Conservation (phyloP, 1,140 invertebrate species). For the Pogonomyrmex californicus region DNA sequence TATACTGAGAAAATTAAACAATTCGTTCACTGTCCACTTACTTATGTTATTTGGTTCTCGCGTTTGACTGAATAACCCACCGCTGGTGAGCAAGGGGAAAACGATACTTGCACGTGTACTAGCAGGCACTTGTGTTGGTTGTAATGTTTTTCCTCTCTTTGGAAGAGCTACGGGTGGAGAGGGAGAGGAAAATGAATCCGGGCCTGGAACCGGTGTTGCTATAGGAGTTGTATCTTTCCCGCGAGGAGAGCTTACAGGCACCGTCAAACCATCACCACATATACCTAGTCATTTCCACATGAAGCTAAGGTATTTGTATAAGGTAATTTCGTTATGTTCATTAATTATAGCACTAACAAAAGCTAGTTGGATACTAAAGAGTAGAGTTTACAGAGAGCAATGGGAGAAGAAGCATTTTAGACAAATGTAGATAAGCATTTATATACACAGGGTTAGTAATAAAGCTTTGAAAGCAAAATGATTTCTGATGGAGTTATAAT, state of each 20-base stretch:
- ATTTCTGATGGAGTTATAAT: slow-evolving; percentile 12
- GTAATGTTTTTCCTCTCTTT: slow-evolving; percentile 87
- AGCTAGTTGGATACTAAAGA: slow-evolving; percentile 26
- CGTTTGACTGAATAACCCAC: slow-evolving; percentile 85
- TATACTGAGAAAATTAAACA: slow-evolving; percentile 35
- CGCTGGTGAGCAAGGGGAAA: slow-evolving; percentile 90
- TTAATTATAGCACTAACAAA: slow-evolving; percentile 43
- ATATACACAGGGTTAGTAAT: slow-evolving; percentile 26
- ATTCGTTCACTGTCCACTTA: slow-evolving; percentile 78
- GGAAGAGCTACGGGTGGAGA: slow-evolving; percentile 81
- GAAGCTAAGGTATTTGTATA: slow-evolving; percentile 73
- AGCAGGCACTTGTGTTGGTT: slow-evolving; percentile 90
- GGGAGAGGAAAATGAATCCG: slow-evolving; percentile 84
- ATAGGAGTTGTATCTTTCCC: slow-evolving; percentile 81
- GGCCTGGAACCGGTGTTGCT: slow-evolving; percentile 82
- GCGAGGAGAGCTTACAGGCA: slow-evolving; percentile 84
- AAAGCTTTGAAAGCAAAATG: slow-evolving; percentile 37
- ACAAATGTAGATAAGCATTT: slow-evolving; percentile 51
- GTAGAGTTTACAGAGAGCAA: background rate
- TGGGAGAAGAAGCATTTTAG: slow-evolving; percentile 21
- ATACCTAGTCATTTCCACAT: slow-evolving; percentile 80
- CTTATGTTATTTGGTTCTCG: slow-evolving; percentile 84
- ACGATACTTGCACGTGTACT: slow-evolving; percentile 92
- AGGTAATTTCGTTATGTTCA: slow-evolving; percentile 31
- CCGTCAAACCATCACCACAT: slow-evolving; percentile 85